Percentiles rank a stretch among this genome's conserved stretches.
phyloP scores from a whole-genome alignment of 2,888 invertebrate genomes.

The Eupithecia dodoneata region DNA sequence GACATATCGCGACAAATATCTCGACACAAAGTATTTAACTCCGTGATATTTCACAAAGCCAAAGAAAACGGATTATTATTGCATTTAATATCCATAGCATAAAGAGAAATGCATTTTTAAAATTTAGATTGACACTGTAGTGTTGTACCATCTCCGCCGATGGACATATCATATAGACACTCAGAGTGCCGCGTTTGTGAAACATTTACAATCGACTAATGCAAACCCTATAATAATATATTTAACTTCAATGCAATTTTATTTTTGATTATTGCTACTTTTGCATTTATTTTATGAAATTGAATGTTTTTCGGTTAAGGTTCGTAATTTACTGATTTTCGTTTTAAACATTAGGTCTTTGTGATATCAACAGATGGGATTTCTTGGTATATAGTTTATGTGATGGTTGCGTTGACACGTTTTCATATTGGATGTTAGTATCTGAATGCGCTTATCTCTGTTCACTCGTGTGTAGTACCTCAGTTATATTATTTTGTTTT shows the following conservation, averaged over 20 bases:
- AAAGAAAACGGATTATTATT: slow-evolving; percentile 72
- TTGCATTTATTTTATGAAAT: slow-evolving; percentile 77
- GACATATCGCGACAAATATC: slow-evolving; percentile 78
- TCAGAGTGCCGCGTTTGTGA: slow-evolving; percentile 56
- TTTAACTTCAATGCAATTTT: slow-evolving; percentile 48
- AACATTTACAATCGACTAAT: slow-evolving; percentile 52
- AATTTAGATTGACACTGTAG: slow-evolving; percentile 40
- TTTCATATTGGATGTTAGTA: slow-evolving; percentile 45
- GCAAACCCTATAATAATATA: slow-evolving; percentile 44
- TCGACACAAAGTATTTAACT: slow-evolving; percentile 71
- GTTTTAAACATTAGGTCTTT: slow-evolving; percentile 71
- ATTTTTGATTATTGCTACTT: slow-evolving; percentile 53
- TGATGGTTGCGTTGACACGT: slow-evolving; percentile 52
- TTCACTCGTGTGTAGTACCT: slow-evolving; percentile 71
- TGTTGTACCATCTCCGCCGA: slow-evolving; percentile 66
- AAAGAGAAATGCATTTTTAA: slow-evolving; percentile 33
- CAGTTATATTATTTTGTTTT: slow-evolving; percentile 79
- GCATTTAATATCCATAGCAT: slow-evolving; percentile 71
- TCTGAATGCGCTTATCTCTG: slow-evolving; percentile 70
- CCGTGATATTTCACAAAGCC: slow-evolving; percentile 83
- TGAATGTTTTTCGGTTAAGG: slow-evolving; percentile 62
- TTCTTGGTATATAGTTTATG: slow-evolving; percentile 52
- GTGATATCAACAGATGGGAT: slow-evolving; percentile 77
- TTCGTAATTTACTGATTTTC: slow-evolving; percentile 63
- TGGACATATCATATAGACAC: slow-evolving; percentile 62